Conservation (phyloP, 2,797 vertebrate species). For the Cuniculus paca region DNA sequence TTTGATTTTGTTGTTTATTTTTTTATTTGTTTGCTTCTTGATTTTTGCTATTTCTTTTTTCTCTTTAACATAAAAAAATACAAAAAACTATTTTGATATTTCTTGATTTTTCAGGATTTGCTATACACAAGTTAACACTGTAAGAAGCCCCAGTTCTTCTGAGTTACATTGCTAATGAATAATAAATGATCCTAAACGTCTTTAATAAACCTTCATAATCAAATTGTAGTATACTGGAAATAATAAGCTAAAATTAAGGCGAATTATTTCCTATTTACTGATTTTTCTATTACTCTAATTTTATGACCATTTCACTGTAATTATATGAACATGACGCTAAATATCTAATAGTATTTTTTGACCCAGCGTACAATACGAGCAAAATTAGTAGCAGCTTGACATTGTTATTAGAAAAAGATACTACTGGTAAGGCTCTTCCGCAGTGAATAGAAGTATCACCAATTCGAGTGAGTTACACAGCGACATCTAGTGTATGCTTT, state of each 20-base stretch:
- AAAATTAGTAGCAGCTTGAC: neutral
- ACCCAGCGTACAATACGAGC: neutral
- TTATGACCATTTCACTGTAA: constrained; percentile 25
- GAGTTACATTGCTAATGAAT: neutral
- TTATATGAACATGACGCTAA: neutral
- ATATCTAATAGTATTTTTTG: neutral
- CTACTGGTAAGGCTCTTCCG: neutral
- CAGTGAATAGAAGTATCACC: neutral
- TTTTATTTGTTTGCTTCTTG: too few species aligned
- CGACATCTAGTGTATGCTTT: constrained; percentile 64
- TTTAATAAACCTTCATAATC: constrained; percentile 11
- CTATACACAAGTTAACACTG: neutral
- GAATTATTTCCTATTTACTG: neutral
- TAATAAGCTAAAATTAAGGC: constrained; percentile 25
- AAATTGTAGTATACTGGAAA: constrained; percentile 1
- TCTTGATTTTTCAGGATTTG: neutral
- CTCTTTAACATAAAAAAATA: too few species aligned
- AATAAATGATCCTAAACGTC: constrained; percentile 9
- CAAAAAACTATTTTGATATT: neutral
- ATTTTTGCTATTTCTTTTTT: too few species aligned
- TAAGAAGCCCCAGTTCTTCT: neutral
- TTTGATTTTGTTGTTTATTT: too few species aligned
- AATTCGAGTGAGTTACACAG: constrained; percentile 4
- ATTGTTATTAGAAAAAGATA: neutral
- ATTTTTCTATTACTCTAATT: neutral